Base-by-base conservation (phyloP, 2,888 invertebrate species). In the Drosophila anomalata region DNA sequence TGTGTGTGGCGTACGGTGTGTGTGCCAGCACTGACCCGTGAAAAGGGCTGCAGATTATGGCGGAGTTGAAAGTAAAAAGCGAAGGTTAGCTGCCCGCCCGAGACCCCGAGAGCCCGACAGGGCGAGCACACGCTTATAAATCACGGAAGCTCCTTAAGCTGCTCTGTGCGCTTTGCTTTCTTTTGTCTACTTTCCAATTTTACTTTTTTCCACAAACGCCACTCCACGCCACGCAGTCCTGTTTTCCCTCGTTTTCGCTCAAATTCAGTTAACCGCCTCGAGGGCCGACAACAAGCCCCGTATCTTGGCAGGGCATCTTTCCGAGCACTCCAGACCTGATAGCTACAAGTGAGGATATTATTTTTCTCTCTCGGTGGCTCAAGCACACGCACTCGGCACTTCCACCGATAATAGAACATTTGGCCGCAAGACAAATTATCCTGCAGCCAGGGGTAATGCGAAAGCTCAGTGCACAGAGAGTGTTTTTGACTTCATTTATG, bases 371-470 rank as follows among this genome's bases (percentile, higher is more conserved):
- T 72, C 63, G 62, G 59, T 51, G 59, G 73, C 70, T 52, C 53
- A 51, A 66, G 48, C 22, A 61, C 54, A 62, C 44, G 51, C 17
- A 48, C 22, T 39, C 51, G 24, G 44, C 36, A 54, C 29, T 46
- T 26, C 26, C 44, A 20, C 47, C 66, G 77, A 80, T 87, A 84
- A 88, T 87, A 85, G 89, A 78, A 87, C 72, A 71, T 81, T 79
- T 84, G 76, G 79, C 88, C 79, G 79, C 71, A 73, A 79, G 85
- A 76, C 77, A 85, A 89, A 89, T 87, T 88, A 81, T 75, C 70
- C 73, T 54, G 50, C 55, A 44, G 42, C 33, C 29, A 33, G 9
- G 22, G 22, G 73, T 54, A 65, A 73, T 71, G 69, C 55, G 69
- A 72, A 67, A 59, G 55, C 41, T 8, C 39, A 70, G 41, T 46